Percentiles rank a stretch among this genome's conserved stretches.
These are phyloP conservation scores for Prunella fulvescens DNA, from an alignment of 2,113 vertebrate genomes.

Conservation along the genomic window DNA sequence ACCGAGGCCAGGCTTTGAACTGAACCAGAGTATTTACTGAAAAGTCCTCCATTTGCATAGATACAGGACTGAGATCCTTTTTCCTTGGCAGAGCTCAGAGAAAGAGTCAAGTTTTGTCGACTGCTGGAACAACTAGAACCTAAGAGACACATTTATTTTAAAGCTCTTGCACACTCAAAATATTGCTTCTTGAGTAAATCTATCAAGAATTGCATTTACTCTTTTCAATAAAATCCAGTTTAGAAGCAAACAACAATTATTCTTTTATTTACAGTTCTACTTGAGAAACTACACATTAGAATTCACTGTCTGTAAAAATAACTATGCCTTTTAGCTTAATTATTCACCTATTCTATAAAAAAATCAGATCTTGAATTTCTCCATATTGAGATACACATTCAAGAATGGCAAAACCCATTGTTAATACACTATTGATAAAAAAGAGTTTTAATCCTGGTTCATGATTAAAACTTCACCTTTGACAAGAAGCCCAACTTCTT, in stretches of 20 bases:
- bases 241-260: not conserved
- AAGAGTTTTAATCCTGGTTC: not conserved
- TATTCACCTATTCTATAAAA: not conserved
- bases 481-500: not conserved
- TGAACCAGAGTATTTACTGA: conserved; percentile 86
- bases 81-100: conserved; percentile 80
- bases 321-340: not conserved
- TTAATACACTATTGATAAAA: not conserved
- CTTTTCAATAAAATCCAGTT: not conserved
- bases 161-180: not conserved
- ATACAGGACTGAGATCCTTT: conserved; percentile 77
- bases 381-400: too few relatives aligned
- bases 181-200: not conserved
- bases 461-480: not conserved
- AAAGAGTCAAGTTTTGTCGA: conserved; percentile 83
- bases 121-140: conserved; percentile 83
- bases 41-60: conserved; percentile 76
- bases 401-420: not conserved
- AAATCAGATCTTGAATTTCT: not conserved
- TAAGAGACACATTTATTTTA: conserved; percentile 41
- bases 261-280: not conserved
- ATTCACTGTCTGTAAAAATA: not conserved
- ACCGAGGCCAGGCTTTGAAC: conserved; percentile 89
- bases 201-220: not conserved
- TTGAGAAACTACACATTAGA: not conserved